Evolutionary conservation across 1,140 invertebrate species (phyloP).

Genomic region (Dolichoris vasculosae): DNA sequence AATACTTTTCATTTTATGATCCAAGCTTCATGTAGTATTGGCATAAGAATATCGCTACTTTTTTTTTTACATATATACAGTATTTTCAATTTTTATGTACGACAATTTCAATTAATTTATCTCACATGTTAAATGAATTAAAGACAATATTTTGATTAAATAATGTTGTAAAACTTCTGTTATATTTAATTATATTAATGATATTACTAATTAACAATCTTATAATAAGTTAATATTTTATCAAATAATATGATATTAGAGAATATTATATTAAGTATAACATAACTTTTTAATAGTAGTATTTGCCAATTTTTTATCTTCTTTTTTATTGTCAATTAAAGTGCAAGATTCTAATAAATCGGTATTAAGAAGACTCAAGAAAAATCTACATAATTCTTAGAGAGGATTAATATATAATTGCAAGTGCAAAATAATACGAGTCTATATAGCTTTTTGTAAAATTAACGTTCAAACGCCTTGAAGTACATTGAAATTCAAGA

Average conservation of each 20-base stretch:
- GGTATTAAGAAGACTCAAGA: background rate
- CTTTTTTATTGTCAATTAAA: background rate
- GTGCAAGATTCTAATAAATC: background rate
- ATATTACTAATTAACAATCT: no score
- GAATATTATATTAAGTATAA: no score
- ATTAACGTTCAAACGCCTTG: background rate
- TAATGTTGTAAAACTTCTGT: no score
- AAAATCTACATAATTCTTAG: slow-evolving; percentile 25
- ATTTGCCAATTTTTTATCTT: background rate
- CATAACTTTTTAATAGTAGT: background rate
- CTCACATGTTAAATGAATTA: no score
- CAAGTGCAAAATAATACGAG: background rate
- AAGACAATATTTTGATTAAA: no score
- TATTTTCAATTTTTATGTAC: no score
- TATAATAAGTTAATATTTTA: no score
- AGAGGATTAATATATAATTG: background rate
- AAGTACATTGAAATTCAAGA: slow-evolving; percentile 13
- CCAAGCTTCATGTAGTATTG: background rate
- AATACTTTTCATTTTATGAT: no score
- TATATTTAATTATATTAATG: no score
- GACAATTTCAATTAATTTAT: no score
- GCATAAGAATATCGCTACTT: background rate
- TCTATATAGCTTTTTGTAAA: background rate
- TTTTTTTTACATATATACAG: background rate
- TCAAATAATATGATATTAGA: no score